Evolutionary conservation across 2,113 vertebrate genomes (phyloP).

Genomic region (Hyperopisus bebe): DNA sequence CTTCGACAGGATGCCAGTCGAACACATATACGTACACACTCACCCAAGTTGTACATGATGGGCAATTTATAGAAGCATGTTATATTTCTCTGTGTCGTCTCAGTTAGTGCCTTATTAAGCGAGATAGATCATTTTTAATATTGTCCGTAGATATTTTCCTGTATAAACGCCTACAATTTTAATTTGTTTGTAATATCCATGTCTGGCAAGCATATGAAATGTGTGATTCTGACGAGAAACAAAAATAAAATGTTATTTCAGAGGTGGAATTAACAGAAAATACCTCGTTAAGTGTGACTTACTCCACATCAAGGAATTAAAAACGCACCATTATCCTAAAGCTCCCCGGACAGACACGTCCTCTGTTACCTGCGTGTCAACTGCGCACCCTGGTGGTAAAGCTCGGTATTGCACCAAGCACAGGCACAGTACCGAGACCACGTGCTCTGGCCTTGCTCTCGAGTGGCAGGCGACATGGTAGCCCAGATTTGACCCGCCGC

Average conservation of each 20-base stretch:
- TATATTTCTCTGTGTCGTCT: neutral
- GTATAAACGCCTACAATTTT: neutral
- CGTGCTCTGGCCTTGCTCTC: neutral
- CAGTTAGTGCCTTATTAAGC: neutral
- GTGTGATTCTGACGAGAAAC: neutral
- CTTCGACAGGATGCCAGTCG: neutral
- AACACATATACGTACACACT: neutral
- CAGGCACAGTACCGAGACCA: neutral
- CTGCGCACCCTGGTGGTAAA: neutral
- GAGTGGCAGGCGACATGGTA: neutral
- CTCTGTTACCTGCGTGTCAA: neutral
- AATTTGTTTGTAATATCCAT: neutral
- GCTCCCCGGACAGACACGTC: neutral
- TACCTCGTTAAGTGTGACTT: neutral
- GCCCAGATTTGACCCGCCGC: neutral
- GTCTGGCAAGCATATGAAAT: neutral
- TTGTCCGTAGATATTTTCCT: neutral
- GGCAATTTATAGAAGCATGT: neutral
- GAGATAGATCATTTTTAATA: neutral
- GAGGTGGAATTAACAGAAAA: neutral
- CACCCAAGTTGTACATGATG: neutral
- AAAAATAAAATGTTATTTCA: neutral
- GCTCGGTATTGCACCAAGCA: neutral
- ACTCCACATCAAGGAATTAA: neutral
- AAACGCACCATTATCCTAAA: neutral